Conservation (phyloP, 2,113 vertebrate species). For the Symphodus melops region DNA sequence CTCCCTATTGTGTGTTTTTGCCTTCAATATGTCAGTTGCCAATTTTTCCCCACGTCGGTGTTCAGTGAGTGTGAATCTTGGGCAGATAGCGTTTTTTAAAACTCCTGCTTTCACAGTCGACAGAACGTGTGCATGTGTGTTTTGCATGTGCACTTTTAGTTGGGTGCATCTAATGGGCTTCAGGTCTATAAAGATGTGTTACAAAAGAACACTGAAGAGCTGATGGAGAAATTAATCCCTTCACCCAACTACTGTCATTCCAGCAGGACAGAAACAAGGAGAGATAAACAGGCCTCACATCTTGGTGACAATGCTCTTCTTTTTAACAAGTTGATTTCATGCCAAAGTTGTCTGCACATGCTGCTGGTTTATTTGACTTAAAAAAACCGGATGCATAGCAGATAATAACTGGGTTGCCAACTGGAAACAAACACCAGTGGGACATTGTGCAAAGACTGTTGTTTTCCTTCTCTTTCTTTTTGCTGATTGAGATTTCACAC, state of each 20-base stretch:
- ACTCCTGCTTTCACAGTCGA: slow-evolving; percentile 37
- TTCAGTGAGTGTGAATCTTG: neutral
- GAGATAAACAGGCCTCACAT: slow-evolving; percentile 8
- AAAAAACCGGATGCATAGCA: slow-evolving; percentile 25
- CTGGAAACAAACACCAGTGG: slow-evolving; percentile 6
- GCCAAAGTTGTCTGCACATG: slow-evolving; percentile 21
- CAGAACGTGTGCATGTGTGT: slow-evolving; percentile 3
- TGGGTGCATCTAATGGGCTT: slow-evolving; percentile 5
- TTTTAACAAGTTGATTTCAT: neutral
- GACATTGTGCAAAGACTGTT: neutral
- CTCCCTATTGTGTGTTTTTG: slow-evolving; percentile 1
- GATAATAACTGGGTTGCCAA: slow-evolving; percentile 24
- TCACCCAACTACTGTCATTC: slow-evolving; percentile 1
- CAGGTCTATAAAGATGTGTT: slow-evolving; percentile 35
- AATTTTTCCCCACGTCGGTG: neutral
- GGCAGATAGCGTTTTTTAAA: slow-evolving; percentile 1
- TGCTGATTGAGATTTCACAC: slow-evolving; percentile 33
- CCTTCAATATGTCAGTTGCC: slow-evolving; percentile 5
- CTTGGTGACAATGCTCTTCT: neutral
- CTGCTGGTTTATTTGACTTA: slow-evolving; percentile 20
- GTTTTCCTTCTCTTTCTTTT: neutral
- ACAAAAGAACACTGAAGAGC: slow-evolving; percentile 25
- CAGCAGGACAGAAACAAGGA: slow-evolving; percentile 22
- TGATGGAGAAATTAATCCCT: slow-evolving; percentile 36
- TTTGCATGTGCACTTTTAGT: neutral